phyloP scores from a whole-genome alignment of 2,888 invertebrate species.

The Megamerina dolium region DNA sequence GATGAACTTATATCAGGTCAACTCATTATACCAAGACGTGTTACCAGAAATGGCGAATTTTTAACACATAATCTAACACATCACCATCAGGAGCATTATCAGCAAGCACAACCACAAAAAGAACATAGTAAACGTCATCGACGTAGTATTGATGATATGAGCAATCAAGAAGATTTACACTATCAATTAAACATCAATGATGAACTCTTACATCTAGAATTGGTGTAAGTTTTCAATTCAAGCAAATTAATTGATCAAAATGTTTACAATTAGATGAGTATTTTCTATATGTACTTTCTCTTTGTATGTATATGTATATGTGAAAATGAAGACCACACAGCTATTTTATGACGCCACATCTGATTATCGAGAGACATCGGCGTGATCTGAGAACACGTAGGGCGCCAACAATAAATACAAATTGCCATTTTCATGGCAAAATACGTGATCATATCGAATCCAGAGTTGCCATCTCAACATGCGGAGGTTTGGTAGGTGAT shows the following conservation, averaged over 20 bases:
- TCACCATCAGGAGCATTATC: conserved; percentile 41
- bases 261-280: not conserved
- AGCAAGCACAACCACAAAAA: conserved; percentile 31
- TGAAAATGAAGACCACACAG: conserved; percentile 54
- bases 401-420: conserved; percentile 52
- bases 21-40: conserved; percentile 44
- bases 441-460: conserved; percentile 65
- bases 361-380: conserved; percentile 66
- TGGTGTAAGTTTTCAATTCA: conserved; percentile 37
- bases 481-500: conserved; percentile 73
- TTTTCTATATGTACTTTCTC: not conserved
- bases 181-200: conserved; percentile 37
- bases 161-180: conserved; percentile 24
- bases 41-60: conserved; percentile 40
- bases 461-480: conserved; percentile 71
- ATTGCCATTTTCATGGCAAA: conserved; percentile 74
- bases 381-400: conserved; percentile 53
- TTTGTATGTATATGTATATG: not conserved
- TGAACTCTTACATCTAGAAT: conserved; percentile 46
- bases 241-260: not conserved
- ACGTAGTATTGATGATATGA: conserved; percentile 19
- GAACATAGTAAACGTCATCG: conserved; percentile 30
- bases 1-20: conserved; percentile 39
- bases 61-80: conserved; percentile 42
- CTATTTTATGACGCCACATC: conserved; percentile 61